Base-by-base conservation (phyloP, 2,113 vertebrate genomes). In the Psephotus haematonotus region DNA sequence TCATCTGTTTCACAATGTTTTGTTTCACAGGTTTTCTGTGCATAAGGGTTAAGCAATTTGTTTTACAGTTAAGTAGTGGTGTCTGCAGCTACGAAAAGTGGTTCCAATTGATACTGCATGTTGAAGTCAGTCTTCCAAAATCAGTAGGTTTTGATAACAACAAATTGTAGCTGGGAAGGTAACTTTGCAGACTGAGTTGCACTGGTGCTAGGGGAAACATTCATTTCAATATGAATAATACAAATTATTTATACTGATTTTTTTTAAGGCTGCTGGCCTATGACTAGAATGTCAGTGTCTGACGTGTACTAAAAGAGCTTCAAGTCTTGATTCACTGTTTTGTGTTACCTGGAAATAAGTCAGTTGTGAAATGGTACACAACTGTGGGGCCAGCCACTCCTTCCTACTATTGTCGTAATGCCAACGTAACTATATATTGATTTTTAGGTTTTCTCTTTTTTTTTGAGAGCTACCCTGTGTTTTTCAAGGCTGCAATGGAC, bases 41-140 rank as follows among this genome's bases (percentile, higher is more conserved):
- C 7, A 4, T 62, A 82, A 22, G 22, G 75, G 24, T 67, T 72
- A 69, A 86, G 31, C n/a, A 37, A 4, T 81, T 93, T 69, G 43
- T 75, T 93, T 86, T 60, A n/a, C 22, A 28, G 57, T 70, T 46
- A 67, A 71, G 49, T 25, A 60, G 39, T 70, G 25, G 23, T 71
- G 33, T 53, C 16, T 82, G 12, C 33, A 70, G 17, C 70, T 82
- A 9, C 39, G 57, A 64, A 11, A 79, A 81, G 59, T 65, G 27
- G 12, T 72, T 71, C 67, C 52, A 92, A 23, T 31, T 52, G 64
- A 70, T 88, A 46, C 0, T 79, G 39, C 27, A 2, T 37, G 17
- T 76, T 90, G 71, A 82, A 91, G 27, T 79, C 43, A 75, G 72
- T 70, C 68, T 86, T 93, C 78, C 74, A 69, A 87, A 87, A 94